phyloP scores from a whole-genome alignment of 2,113 vertebrate genomes.

The Hassar affinis region DNA sequence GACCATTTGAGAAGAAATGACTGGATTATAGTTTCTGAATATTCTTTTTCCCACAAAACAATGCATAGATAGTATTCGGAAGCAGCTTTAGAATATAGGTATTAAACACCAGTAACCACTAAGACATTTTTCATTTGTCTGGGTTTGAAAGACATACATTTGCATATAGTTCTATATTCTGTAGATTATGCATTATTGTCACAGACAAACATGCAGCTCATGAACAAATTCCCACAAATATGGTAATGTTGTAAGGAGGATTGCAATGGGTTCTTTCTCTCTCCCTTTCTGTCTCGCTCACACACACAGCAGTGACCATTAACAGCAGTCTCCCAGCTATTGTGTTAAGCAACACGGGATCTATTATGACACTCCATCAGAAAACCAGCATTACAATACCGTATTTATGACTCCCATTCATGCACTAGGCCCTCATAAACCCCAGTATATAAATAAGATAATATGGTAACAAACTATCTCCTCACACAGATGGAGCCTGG shows the following conservation, averaged over 20 bases:
- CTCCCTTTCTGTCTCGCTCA: background rate
- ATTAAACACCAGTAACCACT: too few species aligned
- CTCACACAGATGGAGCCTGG: background rate
- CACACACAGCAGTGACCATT: background rate
- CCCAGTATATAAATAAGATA: background rate
- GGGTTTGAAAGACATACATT: background rate
- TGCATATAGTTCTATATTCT: background rate
- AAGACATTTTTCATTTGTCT: too few species aligned
- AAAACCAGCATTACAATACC: background rate
- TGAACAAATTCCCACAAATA: background rate
- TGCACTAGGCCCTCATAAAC: background rate
- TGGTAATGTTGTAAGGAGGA: background rate
- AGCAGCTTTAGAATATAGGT: background rate
- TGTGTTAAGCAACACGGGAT: slow-evolving; percentile 13
- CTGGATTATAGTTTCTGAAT: background rate
- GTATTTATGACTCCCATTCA: background rate
- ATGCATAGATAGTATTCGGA: background rate
- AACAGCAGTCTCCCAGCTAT: background rate
- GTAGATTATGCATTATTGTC: slow-evolving; percentile 5
- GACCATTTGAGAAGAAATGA: background rate
- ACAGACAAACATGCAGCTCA: background rate
- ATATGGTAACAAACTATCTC: background rate
- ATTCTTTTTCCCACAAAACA: background rate
- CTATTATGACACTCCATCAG: background rate
- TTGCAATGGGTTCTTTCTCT: background rate